Base-by-base conservation (phyloP, 2,888 invertebrate genomes). In the Vanessa cardui region DNA sequence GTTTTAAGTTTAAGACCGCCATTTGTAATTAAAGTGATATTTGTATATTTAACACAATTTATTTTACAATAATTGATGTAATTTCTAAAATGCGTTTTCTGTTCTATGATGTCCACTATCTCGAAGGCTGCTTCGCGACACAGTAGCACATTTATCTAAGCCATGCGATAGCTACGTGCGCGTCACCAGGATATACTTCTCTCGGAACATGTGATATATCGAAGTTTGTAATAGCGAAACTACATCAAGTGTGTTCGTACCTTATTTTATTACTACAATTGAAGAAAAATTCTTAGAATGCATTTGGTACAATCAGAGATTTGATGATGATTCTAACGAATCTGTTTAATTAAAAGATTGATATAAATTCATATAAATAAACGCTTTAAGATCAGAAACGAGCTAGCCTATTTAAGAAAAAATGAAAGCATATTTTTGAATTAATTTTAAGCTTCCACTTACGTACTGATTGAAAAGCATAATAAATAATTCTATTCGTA, bases 121-220 rank as follows among this genome's bases (percentile, higher is more conserved):
- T 66, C 61, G 59, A 46, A 46, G 59, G 18, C 26, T n/a, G 26
- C 47, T 54, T n/a, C n/a, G 33, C 52, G 61, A 39, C 60, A 46
- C 56, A 58, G 50, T 46, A 33, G 16, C 54, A 56, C 59, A 66
- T 66, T 61, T 66, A 66, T 61, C 56, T 56, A 54, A 61, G 46
- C 60, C 59, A 31, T 45, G 65, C 31, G 66, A 66, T 66, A 61
- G 66, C 66, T 66, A 66, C 66, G 66, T 61, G 66, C 66, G 21
- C 12, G 39, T 66, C 47, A 54, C 56, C 56, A 39, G 60, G 54
- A 61, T 47, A 62, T 49, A 66, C 61, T 66, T 66, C 39, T 47
- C 66, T 54, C 46, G 56, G 56, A 39, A 39, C 33, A 56, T 39
- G 31, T 54, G 52, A 54, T 56, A 33, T 56, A 56, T 56, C 18